Base-by-base conservation (phyloP, 1,140 invertebrate genomes). In the Drosophila varians region DNA sequence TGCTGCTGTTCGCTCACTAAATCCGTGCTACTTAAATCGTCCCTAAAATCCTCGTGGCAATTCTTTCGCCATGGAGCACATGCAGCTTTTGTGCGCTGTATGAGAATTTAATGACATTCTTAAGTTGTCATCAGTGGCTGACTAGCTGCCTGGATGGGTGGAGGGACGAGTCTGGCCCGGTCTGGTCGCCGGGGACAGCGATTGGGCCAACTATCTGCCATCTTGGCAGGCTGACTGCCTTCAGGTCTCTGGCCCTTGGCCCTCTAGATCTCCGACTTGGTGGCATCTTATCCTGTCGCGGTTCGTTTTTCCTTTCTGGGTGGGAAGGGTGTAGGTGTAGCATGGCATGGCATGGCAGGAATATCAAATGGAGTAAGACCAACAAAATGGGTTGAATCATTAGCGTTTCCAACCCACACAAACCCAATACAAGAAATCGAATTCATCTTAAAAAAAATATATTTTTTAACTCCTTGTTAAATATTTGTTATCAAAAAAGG, bases 51-150 rank as follows among this genome's bases (percentile, higher is more conserved):
- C 82, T 86, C 82, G 82, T 86, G 82, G 82, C 82, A 86, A 86
- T 87, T 86, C 82, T 86, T 86, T 86, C 61, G 70, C 82, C 82
- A 87, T 86, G 82, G 73, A 86, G 82, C 82, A 86, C 82, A 82
- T 86, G 82, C 82, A 86, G 82, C 82, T 86, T 87, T 87, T 87
- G 75, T 84, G 73, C 49, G 64, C 77, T 86, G 82, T 86, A 86
- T 86, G 82, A 86, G 82, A 86, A 86, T 86, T 86, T 86, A 86
- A 86, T 86, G 82, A 86, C 82, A 86, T 86, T 86, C 82, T 86
- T 86, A 86, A 86, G 82, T 86, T 86, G 82, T 86, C 82, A 86
- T 86, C 82, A 86, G 82, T 77, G 82, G 73, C 31, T 76, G 75
- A 60, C 75, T 69, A 66, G 68, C 61, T 60, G 61, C 28, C 25